Base-by-base conservation (phyloP, 2,113 vertebrate species). In the Anoura caudifer region DNA sequence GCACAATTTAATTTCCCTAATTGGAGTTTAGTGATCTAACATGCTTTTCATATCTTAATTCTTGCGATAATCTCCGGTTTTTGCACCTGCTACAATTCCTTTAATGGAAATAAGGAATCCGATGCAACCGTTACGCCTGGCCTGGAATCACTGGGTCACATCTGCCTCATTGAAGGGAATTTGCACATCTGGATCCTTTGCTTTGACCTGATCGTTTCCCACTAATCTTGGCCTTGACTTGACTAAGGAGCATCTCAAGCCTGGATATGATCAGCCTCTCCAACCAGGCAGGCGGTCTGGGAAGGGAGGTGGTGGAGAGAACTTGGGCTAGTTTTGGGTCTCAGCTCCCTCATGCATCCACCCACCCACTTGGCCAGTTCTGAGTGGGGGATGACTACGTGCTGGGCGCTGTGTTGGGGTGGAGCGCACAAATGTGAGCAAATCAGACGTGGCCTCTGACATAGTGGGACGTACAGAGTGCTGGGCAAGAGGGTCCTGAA, bases 1-100 rank as follows among this genome's bases (percentile, higher is more conserved):
- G 99, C 98, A 99, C 99, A 99, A 99, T 99, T 99, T 99, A 99
- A 99, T 99, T 99, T 99, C 98, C 99, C 99, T 99, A 99, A 99
- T 99, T 99, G 99, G 99, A 99, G 99, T 99, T 99, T 99, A 99
- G 98, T 98, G 98, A 99, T 99, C 98, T 99, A 99, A 99, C 98
- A 97, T 99, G 99, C 98, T 99, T 99, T 99, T 99, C 99, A 99
- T 99, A 99, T 99, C 99, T 99, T 99, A 99, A 99, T 99, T 99
- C 99, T 99, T 98, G 94, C 98, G 99, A 99, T 99, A 99, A 99
- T 99, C 99, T 99, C 98, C 98, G 98, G 99, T 98, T 99, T 98
- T 98, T 98, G 98, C 98, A 98, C 99, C 98, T 98, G 97, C 98
- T 98, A 98, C 98, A 98, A 98, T 98, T 98, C 98, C 98, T 99